Conservation (phyloP, 2,888 invertebrate genomes). For the Apeira syringaria region DNA sequence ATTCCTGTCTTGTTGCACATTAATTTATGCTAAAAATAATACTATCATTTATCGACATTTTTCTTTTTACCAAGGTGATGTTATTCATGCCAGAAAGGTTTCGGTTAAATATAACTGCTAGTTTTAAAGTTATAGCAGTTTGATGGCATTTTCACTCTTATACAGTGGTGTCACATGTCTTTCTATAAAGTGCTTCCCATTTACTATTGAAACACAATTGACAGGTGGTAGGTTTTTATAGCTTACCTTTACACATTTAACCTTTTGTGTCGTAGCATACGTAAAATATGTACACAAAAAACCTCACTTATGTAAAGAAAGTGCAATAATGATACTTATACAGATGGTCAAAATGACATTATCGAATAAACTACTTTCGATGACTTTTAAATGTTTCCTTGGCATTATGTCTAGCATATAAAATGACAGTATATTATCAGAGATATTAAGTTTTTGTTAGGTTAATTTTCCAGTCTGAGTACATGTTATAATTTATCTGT, state of each 20-base stretch:
- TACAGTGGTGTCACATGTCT: constrained; percentile 26
- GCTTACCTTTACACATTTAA: constrained; percentile 33
- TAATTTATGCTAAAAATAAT: constrained; percentile 25
- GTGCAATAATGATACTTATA: constrained; percentile 10
- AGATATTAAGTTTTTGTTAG: constrained; percentile 6
- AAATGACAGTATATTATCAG: constrained; percentile 7
- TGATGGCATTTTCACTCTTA: constrained; percentile 38
- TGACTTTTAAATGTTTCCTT: constrained; percentile 14
- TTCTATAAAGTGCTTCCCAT: constrained; percentile 29
- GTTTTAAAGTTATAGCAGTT: constrained; percentile 16
- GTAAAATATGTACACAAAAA: constrained; percentile 1
- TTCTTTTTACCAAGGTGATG: constrained; percentile 17
- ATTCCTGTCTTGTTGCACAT: constrained; percentile 5
- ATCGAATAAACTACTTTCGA: constrained; percentile 19
- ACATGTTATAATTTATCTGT: constrained; percentile 19
- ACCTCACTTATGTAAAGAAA: constrained; percentile 9
- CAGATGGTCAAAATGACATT: constrained; percentile 29
- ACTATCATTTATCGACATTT: constrained; percentile 22
- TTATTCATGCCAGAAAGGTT: constrained; percentile 32
- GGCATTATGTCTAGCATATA: constrained; percentile 18
- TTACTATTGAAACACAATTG: constrained; percentile 39
- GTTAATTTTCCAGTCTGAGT: neutral
- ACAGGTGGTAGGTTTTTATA: constrained; percentile 43
- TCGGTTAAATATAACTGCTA: constrained; percentile 22
- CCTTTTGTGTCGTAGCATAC: constrained; percentile 34